Evolutionary conservation across 2,888 invertebrate genomes (phyloP).

Genomic region (Spodoptera littoralis): DNA sequence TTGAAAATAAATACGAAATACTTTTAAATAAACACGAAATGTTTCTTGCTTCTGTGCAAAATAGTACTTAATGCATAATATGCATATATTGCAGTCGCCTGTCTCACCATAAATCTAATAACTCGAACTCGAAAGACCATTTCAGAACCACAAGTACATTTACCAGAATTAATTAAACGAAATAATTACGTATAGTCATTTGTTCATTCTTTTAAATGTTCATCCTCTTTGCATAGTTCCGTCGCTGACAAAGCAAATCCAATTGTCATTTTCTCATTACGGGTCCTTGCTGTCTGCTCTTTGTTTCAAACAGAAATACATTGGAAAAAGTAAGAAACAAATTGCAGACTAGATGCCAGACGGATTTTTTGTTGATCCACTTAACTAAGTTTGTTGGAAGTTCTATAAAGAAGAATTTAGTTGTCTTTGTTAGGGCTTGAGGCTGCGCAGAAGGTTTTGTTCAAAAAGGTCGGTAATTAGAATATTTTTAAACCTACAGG

Average conservation of each 20-base stretch:
- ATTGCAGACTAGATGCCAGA: constrained; percentile 49
- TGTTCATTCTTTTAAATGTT: constrained; percentile 56
- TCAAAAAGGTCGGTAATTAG: background rate
- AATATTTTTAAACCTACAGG: too few species aligned
- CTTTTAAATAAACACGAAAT: too few species aligned
- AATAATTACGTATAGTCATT: constrained; percentile 45
- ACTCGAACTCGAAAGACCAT: constrained; percentile 1
- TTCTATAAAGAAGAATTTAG: constrained; percentile 12
- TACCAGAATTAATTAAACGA: constrained; percentile 46
- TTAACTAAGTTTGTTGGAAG: constrained; percentile 51
- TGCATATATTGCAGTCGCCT: background rate
- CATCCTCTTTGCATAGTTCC: constrained; percentile 66
- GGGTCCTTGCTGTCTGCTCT: constrained; percentile 74
- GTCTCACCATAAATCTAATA: constrained; percentile 10
- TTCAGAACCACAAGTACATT: constrained; percentile 18
- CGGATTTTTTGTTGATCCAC: constrained; percentile 58
- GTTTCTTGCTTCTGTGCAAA: background rate
- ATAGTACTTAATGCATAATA: background rate
- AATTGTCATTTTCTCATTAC: constrained; percentile 84
- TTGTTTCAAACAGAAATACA: constrained; percentile 72
- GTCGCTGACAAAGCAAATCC: constrained; percentile 78
- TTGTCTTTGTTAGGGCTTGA: background rate
- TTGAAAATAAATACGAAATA: too few species aligned
- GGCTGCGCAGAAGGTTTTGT: too few species aligned
- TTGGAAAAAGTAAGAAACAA: constrained; percentile 64